Base-by-base conservation (phyloP, 2,113 vertebrate genomes). In the Salminus brasiliensis region DNA sequence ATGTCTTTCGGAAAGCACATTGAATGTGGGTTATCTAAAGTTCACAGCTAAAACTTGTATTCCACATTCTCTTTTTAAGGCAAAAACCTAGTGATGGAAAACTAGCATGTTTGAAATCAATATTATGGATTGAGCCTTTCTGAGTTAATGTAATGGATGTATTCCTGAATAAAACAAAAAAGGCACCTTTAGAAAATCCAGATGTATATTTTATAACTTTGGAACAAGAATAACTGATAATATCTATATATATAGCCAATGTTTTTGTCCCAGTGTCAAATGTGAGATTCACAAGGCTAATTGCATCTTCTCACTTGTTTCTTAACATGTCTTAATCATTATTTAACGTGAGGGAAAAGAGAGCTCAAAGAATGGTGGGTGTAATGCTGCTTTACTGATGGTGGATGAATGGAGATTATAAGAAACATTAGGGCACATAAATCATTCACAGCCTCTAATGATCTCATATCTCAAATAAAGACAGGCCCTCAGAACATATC, bases 401-500 rank as follows among this genome's bases (percentile, higher is more conserved):
- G 74, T 60, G 68, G 65, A 81, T 62, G 81, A 76, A 72, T 49
- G 47, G 52, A 75, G 75, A 79, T 76, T 74, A 62, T 30, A 60
- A 74, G 63, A 53, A 36, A 83, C 65, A 79, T 79, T 55, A 70
- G 36, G 41, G 21, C 15, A 36, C 65, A 83, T 79, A 45, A 79
- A 83, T 83, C 76, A 81, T 81, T 72, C 70, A 32, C 49, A 47
- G 65, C 29, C 66, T 74, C 25, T 81, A 83, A 83, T 81, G 81
- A 75, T 59, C 78, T 72, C 25, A 57, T 72, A 53, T 74, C 74
- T 78, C 13, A 53, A 70, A 66, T 49, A 47, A 68, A 32, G 57
- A 60, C 21, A 77, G n/a, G 13, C 25, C 62, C n/a, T 4, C 11
- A 76, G 73, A 66, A 76, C 32, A 65, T 36, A 63, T 45, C 2